Evolutionary conservation across 2,797 vertebrate genomes (phyloP), one percentile per base, ranked within the genome.

Genomic region (Geotrypetes seraphini): DNA sequence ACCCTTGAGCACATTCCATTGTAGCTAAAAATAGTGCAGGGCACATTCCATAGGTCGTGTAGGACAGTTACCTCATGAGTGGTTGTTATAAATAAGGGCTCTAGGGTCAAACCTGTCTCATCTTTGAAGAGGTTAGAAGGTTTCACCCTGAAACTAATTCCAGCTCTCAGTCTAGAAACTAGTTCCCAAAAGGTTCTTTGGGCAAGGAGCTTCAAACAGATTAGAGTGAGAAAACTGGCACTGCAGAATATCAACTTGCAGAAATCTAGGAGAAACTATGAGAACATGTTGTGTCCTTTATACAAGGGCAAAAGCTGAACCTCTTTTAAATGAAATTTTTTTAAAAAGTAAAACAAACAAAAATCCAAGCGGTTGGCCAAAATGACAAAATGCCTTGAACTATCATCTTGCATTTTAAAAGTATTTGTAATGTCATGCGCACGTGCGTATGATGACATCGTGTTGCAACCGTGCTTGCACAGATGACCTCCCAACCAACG

Each of bases 1-100:
- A 63, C 60, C 64, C 63, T 71, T 69, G 66, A 69, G 57, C 58
- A 42, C 8, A 28, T 57, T 60, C 43, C 58, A 11, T 32, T 22
- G 43, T 36, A 19, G 57, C 65, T 72, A 60, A 71, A 69, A 75
- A 73, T 63, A 59, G 58, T 20, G 9, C 21, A 25, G 30, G 50
- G 55, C 53, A 43, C 61, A 66, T 64, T 64, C 57, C 60, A 62
- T 32, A 65, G 62, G 69, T 73, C 70, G 46, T 50, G 28, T 43
- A 60, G 43, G 48, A 66, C 19, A 33, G 45, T 47, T 65, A 73
- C 60, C 60, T 69, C 66, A 48, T 71, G 63, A 67, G 45, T 68
- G 25, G 46, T 45, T 76, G 53, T 63, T 76, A 71, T 68, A 75
- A 73, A 72, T 70, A 71, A 78, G 72, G 64, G 59, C 69, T 79